These are phyloP conservation scores for Trididemnum clinides DNA, from an alignment of 23 tunicate species.

Conservation along the genomic window DNA sequence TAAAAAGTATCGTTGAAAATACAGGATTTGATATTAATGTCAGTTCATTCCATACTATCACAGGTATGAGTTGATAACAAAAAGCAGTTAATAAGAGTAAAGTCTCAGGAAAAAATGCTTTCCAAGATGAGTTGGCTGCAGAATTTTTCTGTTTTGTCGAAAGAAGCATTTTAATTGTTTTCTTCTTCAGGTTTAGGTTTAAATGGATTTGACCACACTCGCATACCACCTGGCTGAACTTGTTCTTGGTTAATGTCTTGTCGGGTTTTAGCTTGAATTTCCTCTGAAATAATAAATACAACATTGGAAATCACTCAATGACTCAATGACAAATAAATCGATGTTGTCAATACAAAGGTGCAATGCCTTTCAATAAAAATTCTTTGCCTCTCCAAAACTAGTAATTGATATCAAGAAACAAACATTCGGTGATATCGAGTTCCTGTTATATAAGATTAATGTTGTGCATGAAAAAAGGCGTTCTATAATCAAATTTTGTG, in stretches of 20 bases:
- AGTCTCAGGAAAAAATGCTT: conserved; percentile 23
- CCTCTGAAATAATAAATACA: no score
- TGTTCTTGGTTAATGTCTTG: conserved; percentile 70
- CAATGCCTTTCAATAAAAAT: no score
- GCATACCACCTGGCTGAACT: conserved; percentile 92
- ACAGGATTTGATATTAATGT: conserved; percentile 10
- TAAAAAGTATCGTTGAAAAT: conserved; percentile 23
- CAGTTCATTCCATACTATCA: background rate
- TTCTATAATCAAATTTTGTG: no score
- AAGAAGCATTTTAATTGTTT: background rate
- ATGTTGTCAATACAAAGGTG: no score
- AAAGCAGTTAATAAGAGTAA: background rate
- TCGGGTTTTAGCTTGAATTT: conserved; percentile 60
- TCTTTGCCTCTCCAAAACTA: no score
- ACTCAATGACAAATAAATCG: no score
- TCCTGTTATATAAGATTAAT: no score
- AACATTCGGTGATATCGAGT: no score
- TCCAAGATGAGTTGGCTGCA: background rate
- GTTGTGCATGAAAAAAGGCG: no score
- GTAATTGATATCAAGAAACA: no score
- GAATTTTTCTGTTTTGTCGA: background rate
- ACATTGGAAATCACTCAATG: no score
- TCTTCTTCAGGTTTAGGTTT: conserved; percentile 47
- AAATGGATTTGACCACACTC: conserved; percentile 96
- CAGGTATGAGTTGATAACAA: conserved; percentile 13